phyloP scores from a whole-genome alignment of 1,140 invertebrate genomes.

The Aplysia californica region DNA sequence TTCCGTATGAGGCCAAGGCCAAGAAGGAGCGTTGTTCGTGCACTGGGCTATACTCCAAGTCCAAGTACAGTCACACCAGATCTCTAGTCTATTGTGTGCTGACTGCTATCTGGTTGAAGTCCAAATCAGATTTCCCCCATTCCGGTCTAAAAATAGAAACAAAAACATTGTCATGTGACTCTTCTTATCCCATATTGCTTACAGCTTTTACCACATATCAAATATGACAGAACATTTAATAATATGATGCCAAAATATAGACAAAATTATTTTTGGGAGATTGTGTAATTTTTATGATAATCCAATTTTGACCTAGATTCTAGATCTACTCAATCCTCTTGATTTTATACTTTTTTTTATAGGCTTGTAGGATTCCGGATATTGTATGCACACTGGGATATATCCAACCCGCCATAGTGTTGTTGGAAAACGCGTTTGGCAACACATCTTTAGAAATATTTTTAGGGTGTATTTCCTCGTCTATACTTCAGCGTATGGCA shows the following conservation, averaged over 20 bases:
- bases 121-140: no score
- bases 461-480: not conserved
- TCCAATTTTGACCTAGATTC: not conserved
- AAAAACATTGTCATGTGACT: no score
- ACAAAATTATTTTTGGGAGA: not conserved
- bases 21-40: no score
- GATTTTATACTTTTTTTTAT: not conserved
- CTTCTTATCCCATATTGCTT: no score
- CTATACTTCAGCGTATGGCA: not conserved
- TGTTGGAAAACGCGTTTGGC: not conserved
- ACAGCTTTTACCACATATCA: not conserved
- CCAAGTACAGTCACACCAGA: no score
- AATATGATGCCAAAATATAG: not conserved
- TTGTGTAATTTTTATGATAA: not conserved
- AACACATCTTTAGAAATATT: not conserved
- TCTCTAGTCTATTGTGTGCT: no score
- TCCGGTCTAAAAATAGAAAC: no score
- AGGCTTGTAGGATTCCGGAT: conserved; percentile 10
- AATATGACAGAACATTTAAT: not conserved
- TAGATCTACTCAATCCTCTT: not conserved
- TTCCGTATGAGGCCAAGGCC: no score
- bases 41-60: no score
- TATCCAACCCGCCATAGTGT: conserved; percentile 21
- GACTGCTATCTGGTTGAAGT: no score
- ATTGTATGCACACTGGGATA: conserved; percentile 16